phyloP scores from a whole-genome alignment of 2,113 vertebrate genomes.

The Heteronetta atricapilla region DNA sequence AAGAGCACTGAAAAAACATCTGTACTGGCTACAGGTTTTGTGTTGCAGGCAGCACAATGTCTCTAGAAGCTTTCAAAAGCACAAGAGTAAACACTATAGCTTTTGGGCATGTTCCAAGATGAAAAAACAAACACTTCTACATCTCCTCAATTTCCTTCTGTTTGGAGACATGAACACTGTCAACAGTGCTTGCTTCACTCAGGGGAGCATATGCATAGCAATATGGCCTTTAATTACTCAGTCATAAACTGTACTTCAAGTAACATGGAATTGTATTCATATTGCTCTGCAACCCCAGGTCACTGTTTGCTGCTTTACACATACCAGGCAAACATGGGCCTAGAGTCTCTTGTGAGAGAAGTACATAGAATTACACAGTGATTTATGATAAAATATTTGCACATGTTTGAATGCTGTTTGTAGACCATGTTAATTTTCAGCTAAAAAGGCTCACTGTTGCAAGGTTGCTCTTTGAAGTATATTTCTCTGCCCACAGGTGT shows the following conservation, averaged over 20 bases:
- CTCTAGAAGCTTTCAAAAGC: slow-evolving; percentile 28
- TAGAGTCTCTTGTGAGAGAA: neutral
- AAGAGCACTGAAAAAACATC: neutral
- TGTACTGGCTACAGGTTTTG: neutral
- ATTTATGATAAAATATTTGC: neutral
- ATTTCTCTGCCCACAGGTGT: neutral
- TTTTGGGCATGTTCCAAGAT: slow-evolving; percentile 18
- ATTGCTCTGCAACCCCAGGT: slow-evolving; percentile 12
- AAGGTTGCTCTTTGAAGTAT: neutral
- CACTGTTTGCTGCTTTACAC: neutral
- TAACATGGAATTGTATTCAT: neutral
- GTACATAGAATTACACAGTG: neutral
- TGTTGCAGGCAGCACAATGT: neutral
- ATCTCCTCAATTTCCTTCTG: slow-evolving; percentile 42
- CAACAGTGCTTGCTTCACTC: slow-evolving; percentile 21
- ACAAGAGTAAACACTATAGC: neutral
- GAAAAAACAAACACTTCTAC: slow-evolving; percentile 4
- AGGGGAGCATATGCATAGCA: slow-evolving; percentile 17
- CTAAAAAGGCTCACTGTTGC: neutral
- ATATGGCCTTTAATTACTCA: slow-evolving; percentile 60
- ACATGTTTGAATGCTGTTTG: neutral
- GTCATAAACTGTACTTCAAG: neutral
- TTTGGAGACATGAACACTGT: slow-evolving; percentile 32
- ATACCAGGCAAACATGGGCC: neutral
- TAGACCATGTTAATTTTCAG: neutral